A percentile compares a stretch with the other conserved stretches of the same genome.
Conservation (phyloP, 2,888 invertebrate species). For the Eristalis tenax region DNA sequence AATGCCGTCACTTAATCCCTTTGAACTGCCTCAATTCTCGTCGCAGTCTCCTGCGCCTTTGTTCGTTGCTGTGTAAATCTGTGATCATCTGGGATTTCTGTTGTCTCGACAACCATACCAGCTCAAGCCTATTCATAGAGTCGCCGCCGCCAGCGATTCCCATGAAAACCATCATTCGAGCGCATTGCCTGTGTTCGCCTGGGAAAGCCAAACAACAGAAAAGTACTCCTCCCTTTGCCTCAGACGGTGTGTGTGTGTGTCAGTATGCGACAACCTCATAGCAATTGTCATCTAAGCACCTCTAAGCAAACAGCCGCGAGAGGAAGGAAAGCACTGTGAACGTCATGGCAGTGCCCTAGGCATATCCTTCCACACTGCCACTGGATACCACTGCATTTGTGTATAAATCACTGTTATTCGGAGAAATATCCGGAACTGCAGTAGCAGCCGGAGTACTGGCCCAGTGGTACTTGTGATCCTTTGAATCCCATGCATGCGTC, state of each 20-base stretch:
- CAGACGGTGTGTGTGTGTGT: not conserved
- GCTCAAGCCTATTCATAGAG: not conserved
- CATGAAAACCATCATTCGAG: not conserved
- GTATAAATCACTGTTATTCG: conserved; percentile 62
- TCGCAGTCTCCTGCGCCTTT: not conserved
- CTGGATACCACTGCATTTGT: conserved; percentile 17
- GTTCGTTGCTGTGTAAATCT: not conserved
- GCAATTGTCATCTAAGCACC: conserved; percentile 48
- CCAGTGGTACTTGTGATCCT: conserved; percentile 62
- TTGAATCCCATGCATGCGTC: conserved; percentile 58
- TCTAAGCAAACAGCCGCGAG: conserved; percentile 25
- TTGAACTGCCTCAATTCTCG: no score
- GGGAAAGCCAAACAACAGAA: not conserved
- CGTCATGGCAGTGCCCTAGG: conserved; percentile 31
- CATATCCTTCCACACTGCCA: conserved; percentile 16
- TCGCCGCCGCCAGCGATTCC: not conserved
- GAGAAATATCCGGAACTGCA: conserved; percentile 51
- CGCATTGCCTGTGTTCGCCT: conserved; percentile 5
- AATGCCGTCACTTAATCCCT: not conserved
- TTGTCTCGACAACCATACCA: not conserved
- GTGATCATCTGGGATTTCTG: not conserved
- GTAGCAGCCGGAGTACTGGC: conserved; percentile 1
- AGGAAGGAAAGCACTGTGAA: conserved; percentile 29
- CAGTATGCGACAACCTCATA: not conserved
- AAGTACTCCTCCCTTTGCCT: not conserved